These are phyloP conservation scores for Chrysolina haemoptera DNA, from an alignment of 2,888 invertebrate species.

Conservation along the genomic window DNA sequence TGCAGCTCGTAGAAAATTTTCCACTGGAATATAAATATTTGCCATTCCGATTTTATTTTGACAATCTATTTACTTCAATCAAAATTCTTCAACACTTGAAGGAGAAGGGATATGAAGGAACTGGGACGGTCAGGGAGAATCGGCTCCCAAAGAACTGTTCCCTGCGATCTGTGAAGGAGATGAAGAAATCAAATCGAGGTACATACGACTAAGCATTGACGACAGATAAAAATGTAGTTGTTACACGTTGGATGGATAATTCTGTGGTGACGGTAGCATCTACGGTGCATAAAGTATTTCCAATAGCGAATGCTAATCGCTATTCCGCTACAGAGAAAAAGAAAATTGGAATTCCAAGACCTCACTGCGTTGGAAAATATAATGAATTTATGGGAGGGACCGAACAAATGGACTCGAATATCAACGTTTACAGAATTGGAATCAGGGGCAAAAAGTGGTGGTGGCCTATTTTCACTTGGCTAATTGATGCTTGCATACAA, in stretches of 20 bases:
- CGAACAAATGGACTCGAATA: neutral
- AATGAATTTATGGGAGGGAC: neutral
- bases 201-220: conserved; percentile 31
- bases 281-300: neutral
- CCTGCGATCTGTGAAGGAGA: conserved; percentile 26
- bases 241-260: neutral
- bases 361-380: neutral
- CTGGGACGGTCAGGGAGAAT: conserved; percentile 33
- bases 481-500: neutral
- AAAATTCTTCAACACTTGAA: conserved; percentile 29
- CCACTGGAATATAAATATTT: conserved; percentile 15
- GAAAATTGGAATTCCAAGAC: neutral
- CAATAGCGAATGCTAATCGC: neutral
- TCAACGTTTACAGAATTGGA: conserved; percentile 8
- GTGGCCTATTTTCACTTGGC: neutral
- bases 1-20: no score
- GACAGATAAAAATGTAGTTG: neutral
- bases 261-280: neutral
- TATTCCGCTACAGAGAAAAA: neutral
- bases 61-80: conserved; percentile 39
- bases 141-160: conserved; percentile 28
- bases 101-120: conserved; percentile 26
- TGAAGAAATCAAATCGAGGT: conserved; percentile 35
- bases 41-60: conserved; percentile 35
- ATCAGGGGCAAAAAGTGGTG: neutral